Conservation (phyloP, 2,113 vertebrate species). For the Gymnarchus niloticus region DNA sequence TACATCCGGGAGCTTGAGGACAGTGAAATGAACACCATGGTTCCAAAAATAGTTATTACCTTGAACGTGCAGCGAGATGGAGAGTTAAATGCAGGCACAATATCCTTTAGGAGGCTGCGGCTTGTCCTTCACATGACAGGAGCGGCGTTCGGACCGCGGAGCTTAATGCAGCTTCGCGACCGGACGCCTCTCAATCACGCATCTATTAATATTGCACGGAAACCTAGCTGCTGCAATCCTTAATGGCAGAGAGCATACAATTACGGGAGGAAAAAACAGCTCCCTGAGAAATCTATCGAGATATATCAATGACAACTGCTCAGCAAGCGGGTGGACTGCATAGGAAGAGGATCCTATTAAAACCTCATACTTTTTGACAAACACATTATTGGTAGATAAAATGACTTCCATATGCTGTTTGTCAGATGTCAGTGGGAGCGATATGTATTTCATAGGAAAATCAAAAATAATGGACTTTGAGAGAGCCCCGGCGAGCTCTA, state of each 20-base stretch:
- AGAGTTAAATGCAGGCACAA: conserved; percentile 48
- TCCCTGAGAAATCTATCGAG: conserved; percentile 39
- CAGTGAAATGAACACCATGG: conserved; percentile 17
- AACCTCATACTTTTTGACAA: conserved; percentile 69
- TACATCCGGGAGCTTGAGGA: conserved; percentile 27
- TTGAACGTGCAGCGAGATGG: conserved; percentile 48
- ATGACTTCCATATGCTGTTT: conserved; percentile 79
- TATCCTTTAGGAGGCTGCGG: conserved; percentile 55
- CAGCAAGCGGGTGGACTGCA: conserved; percentile 42
- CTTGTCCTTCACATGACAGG: conserved; percentile 55
- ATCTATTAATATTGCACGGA: conserved; percentile 31
- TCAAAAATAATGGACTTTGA: conserved; percentile 78
- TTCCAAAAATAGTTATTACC: conserved; percentile 59
- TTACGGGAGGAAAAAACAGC: conserved; percentile 36
- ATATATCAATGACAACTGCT: conserved; percentile 64
- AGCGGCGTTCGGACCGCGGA: conserved; percentile 2
- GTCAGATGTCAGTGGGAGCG: conserved; percentile 75
- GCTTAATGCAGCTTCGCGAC: conserved; percentile 10
- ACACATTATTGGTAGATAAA: conserved; percentile 78
- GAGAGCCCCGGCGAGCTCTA: conserved; percentile 56
- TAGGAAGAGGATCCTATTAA: conserved; percentile 70
- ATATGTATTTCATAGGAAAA: conserved; percentile 80
- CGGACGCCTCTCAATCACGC: conserved; percentile 32
- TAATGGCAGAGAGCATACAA: conserved; percentile 49
- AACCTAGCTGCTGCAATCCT: conserved; percentile 20